Evolutionary conservation across 2,113 vertebrate genomes (phyloP).

Genomic region (Corythornis vintsioides): DNA sequence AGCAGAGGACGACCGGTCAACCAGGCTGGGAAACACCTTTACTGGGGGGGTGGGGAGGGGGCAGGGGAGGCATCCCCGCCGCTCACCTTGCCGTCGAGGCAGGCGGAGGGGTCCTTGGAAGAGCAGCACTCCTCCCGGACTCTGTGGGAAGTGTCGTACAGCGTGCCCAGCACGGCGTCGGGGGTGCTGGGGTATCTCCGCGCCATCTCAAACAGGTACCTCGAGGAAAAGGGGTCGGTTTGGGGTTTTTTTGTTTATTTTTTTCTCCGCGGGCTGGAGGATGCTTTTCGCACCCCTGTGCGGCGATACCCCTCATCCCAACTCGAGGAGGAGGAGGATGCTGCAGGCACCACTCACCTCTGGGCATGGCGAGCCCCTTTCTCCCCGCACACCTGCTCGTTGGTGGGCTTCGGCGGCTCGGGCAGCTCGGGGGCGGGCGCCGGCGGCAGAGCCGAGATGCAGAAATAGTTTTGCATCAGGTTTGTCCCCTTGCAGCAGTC

Average conservation of each 20-base stretch:
- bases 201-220: constrained; percentile 67
- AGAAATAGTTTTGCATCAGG: constrained; percentile 56
- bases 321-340: background rate
- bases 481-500: constrained; percentile 66
- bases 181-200: constrained; percentile 59
- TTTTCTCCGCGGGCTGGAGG: accelerated
- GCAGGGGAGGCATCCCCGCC: accelerated
- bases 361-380: background rate
- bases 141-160: background rate
- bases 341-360: background rate
- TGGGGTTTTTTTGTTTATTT: no score
- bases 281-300: background rate
- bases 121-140: constrained; percentile 56
- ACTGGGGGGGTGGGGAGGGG: accelerated
- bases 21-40: background rate
- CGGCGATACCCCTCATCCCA: background rate
- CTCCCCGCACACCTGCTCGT: background rate
- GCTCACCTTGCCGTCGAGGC: constrained; percentile 63
- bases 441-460: constrained; percentile 29
- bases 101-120: background rate
- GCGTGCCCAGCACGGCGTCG: constrained; percentile 60
- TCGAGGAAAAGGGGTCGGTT: background rate
- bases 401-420: background rate
- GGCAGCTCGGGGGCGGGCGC: background rate
- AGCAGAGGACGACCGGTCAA: background rate